These are phyloP conservation scores for Patella pellucida DNA, from an alignment of 2,888 invertebrate species.

Conservation along the genomic window DNA sequence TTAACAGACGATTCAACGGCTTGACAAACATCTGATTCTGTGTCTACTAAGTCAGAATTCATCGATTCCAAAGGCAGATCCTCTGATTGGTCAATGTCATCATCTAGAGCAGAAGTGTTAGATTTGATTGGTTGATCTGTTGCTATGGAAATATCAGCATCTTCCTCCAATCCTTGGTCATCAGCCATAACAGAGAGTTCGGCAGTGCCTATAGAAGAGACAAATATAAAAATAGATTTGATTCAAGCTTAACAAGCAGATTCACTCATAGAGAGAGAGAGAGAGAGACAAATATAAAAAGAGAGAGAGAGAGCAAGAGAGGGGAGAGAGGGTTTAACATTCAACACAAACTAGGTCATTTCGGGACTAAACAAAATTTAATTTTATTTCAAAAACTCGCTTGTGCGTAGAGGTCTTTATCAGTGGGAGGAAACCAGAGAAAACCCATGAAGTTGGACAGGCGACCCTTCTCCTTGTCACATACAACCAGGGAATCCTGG, in stretches of 20 bases:
- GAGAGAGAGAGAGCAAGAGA: too few relatives aligned
- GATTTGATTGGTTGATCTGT: constrained; percentile 17
- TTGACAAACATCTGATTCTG: background rate
- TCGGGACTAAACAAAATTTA: too few relatives aligned
- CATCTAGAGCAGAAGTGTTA: background rate
- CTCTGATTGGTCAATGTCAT: background rate
- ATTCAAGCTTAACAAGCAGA: background rate
- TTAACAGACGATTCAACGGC: constrained; percentile 37
- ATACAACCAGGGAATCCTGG: too few relatives aligned
- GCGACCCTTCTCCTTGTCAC: too few relatives aligned
- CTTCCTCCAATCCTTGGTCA: constrained; percentile 68
- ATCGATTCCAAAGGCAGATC: background rate
- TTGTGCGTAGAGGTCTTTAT: too few relatives aligned
- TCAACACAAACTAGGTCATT: too few relatives aligned
- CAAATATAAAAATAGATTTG: background rate
- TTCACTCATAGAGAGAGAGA: too few relatives aligned
- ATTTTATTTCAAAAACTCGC: too few relatives aligned
- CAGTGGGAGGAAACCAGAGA: too few relatives aligned
- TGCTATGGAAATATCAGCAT: constrained; percentile 55
- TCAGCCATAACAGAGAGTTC: constrained; percentile 55
- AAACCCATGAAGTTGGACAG: too few relatives aligned
- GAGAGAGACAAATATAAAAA: too few relatives aligned
- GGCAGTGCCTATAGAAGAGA: constrained; percentile 34
- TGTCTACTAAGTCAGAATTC: background rate
- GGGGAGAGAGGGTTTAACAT: too few relatives aligned